Conservation (phyloP, 2,797 vertebrate species). For the Apodemus agrarius region DNA sequence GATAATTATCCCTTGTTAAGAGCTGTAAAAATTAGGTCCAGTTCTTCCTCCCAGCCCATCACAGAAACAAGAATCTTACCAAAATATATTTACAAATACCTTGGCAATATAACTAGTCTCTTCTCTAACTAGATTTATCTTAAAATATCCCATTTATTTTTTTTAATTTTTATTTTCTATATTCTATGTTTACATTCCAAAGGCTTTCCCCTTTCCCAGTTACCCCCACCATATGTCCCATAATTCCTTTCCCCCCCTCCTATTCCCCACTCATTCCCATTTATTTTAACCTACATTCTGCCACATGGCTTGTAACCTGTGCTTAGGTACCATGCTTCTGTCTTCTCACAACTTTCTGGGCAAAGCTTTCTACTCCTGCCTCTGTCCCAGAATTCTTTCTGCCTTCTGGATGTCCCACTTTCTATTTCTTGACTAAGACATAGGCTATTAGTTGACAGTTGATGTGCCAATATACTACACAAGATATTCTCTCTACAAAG, state of each 20-base stretch:
- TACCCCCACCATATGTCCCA: too few relatives aligned
- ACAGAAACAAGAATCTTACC: background rate
- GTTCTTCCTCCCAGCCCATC: background rate
- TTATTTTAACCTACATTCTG: background rate
- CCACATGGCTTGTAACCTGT: background rate
- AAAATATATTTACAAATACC: background rate
- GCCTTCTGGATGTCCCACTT: background rate
- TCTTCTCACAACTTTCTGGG: background rate
- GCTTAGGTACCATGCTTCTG: background rate
- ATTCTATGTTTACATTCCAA: too few relatives aligned
- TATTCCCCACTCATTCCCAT: too few relatives aligned
- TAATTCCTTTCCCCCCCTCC: too few relatives aligned
- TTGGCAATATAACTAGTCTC: background rate
- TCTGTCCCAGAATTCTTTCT: background rate
- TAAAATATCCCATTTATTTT: background rate
- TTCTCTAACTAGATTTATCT: background rate
- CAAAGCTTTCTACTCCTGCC: background rate
- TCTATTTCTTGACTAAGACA: background rate
- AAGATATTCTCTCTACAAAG: background rate
- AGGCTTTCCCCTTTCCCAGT: too few relatives aligned
- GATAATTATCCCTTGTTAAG: background rate
- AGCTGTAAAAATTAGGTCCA: background rate
- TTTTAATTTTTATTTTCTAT: background rate
- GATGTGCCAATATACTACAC: background rate
- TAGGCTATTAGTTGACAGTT: background rate